These are phyloP conservation scores for Neoniphon sammara DNA, from an alignment of 2,797 vertebrate genomes.

Conservation along the genomic window DNA sequence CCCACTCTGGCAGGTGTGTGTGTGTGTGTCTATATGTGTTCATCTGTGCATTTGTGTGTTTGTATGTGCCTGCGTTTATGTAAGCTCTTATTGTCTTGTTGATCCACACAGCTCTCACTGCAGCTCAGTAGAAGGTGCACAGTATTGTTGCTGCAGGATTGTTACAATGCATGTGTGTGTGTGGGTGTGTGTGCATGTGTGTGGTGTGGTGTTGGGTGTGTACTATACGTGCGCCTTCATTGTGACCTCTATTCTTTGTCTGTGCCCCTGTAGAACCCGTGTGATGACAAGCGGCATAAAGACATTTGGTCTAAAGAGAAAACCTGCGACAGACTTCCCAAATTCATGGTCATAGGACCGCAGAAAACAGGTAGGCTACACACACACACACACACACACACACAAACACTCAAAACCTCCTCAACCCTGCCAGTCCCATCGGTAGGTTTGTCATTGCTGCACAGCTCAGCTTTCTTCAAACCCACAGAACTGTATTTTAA, in stretches of 20 bases:
- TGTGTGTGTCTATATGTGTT: background rate
- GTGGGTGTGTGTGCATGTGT: slow-evolving; percentile 13
- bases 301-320: slow-evolving; percentile 99
- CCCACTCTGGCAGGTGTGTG: slow-evolving; percentile 95
- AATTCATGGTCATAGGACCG: slow-evolving; percentile 95
- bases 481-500: too few relatives aligned
- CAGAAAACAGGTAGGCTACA: slow-evolving; percentile 94
- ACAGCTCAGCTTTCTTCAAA: too few relatives aligned
- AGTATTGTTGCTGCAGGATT: too few relatives aligned
- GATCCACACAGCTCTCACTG: background rate
- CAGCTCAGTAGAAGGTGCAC: too few relatives aligned
- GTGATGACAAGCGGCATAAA: slow-evolving; percentile 95
- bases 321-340: slow-evolving; percentile 94
- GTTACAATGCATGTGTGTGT: background rate
- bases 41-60: slow-evolving; percentile 15
- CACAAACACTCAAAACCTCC: background rate
- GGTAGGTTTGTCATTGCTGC: too few relatives aligned
- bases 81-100: slow-evolving; percentile 11
- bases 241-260: slow-evolving; percentile 35
- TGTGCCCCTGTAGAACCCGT: slow-evolving; percentile 87
- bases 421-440: too few relatives aligned
- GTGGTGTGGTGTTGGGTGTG: background rate
- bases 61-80: background rate
- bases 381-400: slow-evolving; percentile 19
- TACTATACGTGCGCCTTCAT: background rate